These are phyloP conservation scores for Cynopterus brachyotis DNA, from an alignment of 2,113 vertebrate genomes.

Conservation along the genomic window DNA sequence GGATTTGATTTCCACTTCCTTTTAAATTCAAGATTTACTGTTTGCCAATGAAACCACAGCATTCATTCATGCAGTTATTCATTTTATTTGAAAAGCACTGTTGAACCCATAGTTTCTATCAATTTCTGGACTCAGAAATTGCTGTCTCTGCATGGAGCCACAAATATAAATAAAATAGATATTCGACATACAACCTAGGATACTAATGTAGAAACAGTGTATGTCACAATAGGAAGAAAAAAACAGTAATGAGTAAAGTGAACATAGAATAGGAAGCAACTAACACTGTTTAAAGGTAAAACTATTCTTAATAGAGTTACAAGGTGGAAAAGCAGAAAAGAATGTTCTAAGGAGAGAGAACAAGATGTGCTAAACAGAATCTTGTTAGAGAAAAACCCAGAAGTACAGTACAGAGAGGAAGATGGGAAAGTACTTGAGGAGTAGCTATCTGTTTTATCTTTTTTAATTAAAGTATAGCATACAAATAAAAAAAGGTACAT, in stretches of 20 bases:
- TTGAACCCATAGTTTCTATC: neutral
- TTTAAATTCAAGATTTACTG: neutral
- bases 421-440: neutral
- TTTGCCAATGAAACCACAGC: neutral
- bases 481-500: neutral
- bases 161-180: neutral
- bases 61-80: neutral
- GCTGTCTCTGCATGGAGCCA: neutral
- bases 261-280: neutral
- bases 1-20: neutral
- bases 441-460: neutral
- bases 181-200: neutral
- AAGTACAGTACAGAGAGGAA: neutral
- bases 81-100: neutral
- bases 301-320: neutral
- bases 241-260: neutral
- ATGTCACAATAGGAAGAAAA: neutral
- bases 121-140: neutral
- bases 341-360: neutral
- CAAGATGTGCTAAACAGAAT: neutral
- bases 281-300: neutral
- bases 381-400: neutral
- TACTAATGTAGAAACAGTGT: neutral
- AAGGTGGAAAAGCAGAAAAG: neutral
- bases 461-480: neutral